These are phyloP conservation scores for Tinea trinotella DNA, from an alignment of 2,888 invertebrate genomes.

Conservation along the genomic window DNA sequence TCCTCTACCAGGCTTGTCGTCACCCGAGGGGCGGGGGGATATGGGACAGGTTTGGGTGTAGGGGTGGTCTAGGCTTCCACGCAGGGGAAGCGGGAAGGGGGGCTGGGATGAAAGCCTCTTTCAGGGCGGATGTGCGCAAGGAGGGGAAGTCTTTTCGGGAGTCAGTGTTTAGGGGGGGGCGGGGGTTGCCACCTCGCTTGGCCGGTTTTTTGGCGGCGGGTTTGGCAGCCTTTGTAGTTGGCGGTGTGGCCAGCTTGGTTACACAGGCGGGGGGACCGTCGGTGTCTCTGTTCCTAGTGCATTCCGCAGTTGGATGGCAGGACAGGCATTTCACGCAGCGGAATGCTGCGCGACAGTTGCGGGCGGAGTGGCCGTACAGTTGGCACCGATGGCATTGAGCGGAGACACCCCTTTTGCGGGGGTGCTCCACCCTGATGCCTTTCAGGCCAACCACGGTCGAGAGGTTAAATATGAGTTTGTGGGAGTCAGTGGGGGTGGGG, in stretches of 20 bases:
- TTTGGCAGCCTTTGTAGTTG: not conserved
- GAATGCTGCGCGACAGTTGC: not conserved
- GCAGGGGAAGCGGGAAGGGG: not conserved
- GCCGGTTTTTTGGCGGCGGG: not conserved
- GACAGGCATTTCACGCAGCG: constrained; percentile 12
- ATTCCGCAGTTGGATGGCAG: not conserved
- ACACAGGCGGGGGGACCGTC: not conserved
- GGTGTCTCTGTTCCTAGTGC: not conserved
- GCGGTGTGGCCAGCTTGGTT: not conserved
- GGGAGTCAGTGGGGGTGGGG: not conserved
- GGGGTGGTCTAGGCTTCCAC: not conserved
- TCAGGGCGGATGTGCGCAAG: not conserved
- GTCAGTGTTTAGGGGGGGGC: not conserved
- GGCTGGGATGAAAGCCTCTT: not conserved
- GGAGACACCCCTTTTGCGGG: not conserved
- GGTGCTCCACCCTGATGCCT: not conserved
- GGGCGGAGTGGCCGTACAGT: constrained; percentile 10
- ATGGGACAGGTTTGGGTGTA: too few relatives aligned
- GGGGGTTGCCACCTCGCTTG: not conserved
- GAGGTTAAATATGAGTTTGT: not conserved
- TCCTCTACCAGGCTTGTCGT: too few relatives aligned
- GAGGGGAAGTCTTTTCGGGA: not conserved
- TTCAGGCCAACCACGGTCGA: not conserved
- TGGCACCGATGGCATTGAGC: constrained; percentile 15
- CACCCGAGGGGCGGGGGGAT: too few relatives aligned